Base-by-base conservation (phyloP, 2,888 invertebrate genomes). In the Gymnocheta viridis region DNA sequence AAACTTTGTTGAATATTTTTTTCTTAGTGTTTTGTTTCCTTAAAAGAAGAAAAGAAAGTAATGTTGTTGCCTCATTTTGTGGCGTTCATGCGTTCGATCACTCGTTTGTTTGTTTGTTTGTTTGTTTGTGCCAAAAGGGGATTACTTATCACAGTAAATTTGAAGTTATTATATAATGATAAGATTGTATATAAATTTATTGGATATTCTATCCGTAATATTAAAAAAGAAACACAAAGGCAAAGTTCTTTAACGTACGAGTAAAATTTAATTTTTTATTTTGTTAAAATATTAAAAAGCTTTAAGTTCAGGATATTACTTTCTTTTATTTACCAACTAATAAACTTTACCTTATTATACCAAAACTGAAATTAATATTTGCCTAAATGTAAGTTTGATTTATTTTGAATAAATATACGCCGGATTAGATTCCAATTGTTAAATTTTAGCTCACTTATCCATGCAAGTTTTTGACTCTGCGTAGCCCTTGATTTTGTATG, bases 61-160 rank as follows among this genome's bases (percentile, higher is more conserved):
- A 78, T 66, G 47, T 14, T 58, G 38, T 14, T 62, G 47, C n/a
- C 51, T 54, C 32, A 51, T 38, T 44, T 60, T 67, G 17, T 17
- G 12, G 29, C n/a, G 22, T 51, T 56, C 32, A 22, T 32, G 17
- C 19, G 27, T 19, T 56, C 35, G 44, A 47, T 56, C 51, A 38
- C 6, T 54, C 32, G 19, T 32, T 41, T 27, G 12, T 49, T 49
- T 60, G 4, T 67, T 32, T 1, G 22, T 14, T 44, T 29, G n/a
- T 51, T 51, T 73, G 4, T 47, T 58, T 32, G 7, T 58, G 69
- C 67, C 82, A 64, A 78, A 78, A 74, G 78, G 72, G 69, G 82
- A 82, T 82, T 82, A 82, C 73, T 73, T 78, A 69, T 78, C 67
- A 82, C 78, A 82, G 73, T 82, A 78, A 82, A 82, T 82, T 82